Base-by-base conservation (phyloP, 2,888 invertebrate species). In the Volucella bombylans region DNA sequence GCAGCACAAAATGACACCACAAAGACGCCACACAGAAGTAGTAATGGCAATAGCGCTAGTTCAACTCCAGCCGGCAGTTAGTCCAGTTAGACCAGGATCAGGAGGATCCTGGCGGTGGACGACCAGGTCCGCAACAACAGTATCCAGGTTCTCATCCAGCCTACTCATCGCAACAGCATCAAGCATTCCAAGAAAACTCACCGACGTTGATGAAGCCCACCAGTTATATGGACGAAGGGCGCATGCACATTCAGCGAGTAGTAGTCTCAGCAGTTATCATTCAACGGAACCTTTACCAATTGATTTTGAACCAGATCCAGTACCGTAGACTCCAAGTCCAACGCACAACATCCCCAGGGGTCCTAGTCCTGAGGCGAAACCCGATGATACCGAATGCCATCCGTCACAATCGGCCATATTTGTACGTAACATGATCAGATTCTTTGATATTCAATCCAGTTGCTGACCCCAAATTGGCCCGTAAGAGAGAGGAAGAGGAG, bases 381-480 rank as follows among this genome's bases (percentile, higher is more conserved):
- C 98, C 80, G 98, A 98, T 90, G 98, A 98, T 90, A 96, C 97
- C 1, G 98, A 98, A 92, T 98, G 98, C 90, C 98, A 98, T 92
- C 94, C 98, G 89, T 98, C 98, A 89, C 97, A 98, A 92, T 97
- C 97, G 72, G 98, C 98, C 86, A 98, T 98, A 92, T 99, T 99
- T 92, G 93, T 98, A 81, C 95, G 98, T 47, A 97, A 98, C 90
- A 97, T 98, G 99, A 64, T 98, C 98, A 11, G 98, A 98, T 47
- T 98, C 98, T 93, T 94, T 98, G 86, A 97, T 97, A 87, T 99
- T 98, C 92, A 98, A 98, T 92, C 98, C 99, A 4, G 97, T 97
- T 67, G 97, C 98, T 1, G 98, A 98, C 90, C 98, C 98, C 0
- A 97, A 97, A 91, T 93, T 99, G 86, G 97, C 98, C 2, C 94